Conservation (phyloP, 2,113 vertebrate species). For the Aix galericulata region DNA sequence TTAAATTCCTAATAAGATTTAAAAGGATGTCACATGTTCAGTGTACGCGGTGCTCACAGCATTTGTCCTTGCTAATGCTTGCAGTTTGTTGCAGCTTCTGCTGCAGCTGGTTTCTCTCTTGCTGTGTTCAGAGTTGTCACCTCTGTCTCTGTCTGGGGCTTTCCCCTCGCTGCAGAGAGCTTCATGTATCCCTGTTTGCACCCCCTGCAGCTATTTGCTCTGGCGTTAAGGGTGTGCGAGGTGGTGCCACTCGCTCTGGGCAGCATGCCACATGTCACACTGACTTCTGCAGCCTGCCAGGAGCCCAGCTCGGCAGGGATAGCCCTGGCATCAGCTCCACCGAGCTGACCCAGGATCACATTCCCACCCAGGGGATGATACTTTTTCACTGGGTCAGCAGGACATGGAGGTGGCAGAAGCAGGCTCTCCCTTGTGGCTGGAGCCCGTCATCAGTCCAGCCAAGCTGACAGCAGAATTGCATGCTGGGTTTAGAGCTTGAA, state of each 20-base stretch:
- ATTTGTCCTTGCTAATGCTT: not conserved
- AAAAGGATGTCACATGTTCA: constrained; percentile 1
- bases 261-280: not conserved
- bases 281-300: not conserved
- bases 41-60: not conserved
- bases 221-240: not conserved
- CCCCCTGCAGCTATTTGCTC: not conserved
- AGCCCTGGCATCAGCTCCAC: not conserved
- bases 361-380: not conserved
- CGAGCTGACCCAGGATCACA: not conserved
- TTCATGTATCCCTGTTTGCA: not conserved
- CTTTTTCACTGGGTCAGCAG: not conserved
- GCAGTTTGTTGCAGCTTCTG: not conserved
- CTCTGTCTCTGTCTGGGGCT: not conserved
- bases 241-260: rapidly evolving
- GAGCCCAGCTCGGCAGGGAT: not conserved
- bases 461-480: not conserved
- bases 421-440: not conserved
- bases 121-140: not conserved
- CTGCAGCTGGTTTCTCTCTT: not conserved
- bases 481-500: not conserved
- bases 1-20: constrained; percentile 45
- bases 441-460: not conserved
- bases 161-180: not conserved
- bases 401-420: not conserved